Evolutionary conservation across 2,113 vertebrate species (phyloP).

Genomic region (Tonatia bakeri): DNA sequence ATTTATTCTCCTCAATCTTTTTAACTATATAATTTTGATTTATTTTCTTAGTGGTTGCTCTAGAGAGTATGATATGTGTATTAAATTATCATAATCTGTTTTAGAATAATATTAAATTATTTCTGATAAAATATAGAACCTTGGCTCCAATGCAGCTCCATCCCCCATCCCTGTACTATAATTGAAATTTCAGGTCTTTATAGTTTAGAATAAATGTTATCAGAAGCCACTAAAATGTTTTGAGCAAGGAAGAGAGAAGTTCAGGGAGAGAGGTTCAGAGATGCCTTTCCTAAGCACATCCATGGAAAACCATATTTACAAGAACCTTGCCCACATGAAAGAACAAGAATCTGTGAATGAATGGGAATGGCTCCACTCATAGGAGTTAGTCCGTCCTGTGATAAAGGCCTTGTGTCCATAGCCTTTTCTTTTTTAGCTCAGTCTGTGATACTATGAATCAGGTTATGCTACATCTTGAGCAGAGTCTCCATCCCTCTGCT

Average conservation of each 20-base stretch:
- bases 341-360: not conserved
- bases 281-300: not conserved
- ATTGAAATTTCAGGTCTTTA: not conserved
- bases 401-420: not conserved
- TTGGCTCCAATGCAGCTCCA: not conserved
- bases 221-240: not conserved
- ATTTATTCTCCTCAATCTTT: not conserved
- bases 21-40: not conserved
- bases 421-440: not conserved
- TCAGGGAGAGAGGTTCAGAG: not conserved
- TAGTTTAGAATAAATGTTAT: not conserved
- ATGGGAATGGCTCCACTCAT: fast-evolving
- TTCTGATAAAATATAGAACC: not conserved
- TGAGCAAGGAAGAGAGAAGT: not conserved
- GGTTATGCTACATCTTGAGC: not conserved
- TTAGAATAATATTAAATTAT: not conserved
- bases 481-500: not conserved
- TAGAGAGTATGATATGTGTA: not conserved
- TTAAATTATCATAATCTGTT: not conserved
- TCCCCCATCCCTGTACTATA: fast-evolving
- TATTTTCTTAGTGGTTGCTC: not conserved
- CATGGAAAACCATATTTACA: not conserved
- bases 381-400: not conserved
- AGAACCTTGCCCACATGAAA: not conserved
- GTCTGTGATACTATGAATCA: not conserved